Evolutionary conservation across 2,797 vertebrate species (phyloP), one percentile per base, ranked within the genome.

Genomic region (Phoxinus dragarum): DNA sequence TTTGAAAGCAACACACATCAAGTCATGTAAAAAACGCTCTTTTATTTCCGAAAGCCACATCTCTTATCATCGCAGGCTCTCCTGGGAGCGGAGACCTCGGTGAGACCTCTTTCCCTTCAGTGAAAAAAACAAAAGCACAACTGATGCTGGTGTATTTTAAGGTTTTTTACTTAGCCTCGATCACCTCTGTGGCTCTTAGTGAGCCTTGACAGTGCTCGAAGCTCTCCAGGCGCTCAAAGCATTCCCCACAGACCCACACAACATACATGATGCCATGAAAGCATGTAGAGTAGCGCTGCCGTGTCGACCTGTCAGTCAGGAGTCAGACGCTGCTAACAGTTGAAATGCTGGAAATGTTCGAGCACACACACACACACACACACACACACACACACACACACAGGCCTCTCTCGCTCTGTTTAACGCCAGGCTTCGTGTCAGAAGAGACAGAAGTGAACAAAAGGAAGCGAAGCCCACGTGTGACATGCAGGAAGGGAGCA

Each of bases 121-220:
- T 56, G 59, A 69, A 77, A 68, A 44, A 89, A 88, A 86, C 86
- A 88, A 89, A 84, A 86, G 86, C 88, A 89, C 87, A 85, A 85
- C 88, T 49, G 89, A 87, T 89, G 86, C 89, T 84, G 38, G 86
- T 89, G 77, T 90, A 88, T 90, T 90, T 91, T 89, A 86, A 89
- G 89, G 86, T 87, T 90, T 89, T 92, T 90, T 90, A 90, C 88
- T 90, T 92, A 91, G 88, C 89, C 83, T 87, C 88, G 87, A 90
- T 90, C 90, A 90, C 89, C 89, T 89, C 88, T 86, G 85, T 86
- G 86, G 84, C 88, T 90, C 82, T 90, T 82, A 87, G 87, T 89
- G 84, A 90, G 90, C 87, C 91, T 89, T 90, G 89, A 90, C 90
- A 90, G 88, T 90, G 89, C 89, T 91, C 87, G 75, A 85, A 89